Conservation (phyloP, 2,888 invertebrate genomes). For the Therioaphis trifolii region DNA sequence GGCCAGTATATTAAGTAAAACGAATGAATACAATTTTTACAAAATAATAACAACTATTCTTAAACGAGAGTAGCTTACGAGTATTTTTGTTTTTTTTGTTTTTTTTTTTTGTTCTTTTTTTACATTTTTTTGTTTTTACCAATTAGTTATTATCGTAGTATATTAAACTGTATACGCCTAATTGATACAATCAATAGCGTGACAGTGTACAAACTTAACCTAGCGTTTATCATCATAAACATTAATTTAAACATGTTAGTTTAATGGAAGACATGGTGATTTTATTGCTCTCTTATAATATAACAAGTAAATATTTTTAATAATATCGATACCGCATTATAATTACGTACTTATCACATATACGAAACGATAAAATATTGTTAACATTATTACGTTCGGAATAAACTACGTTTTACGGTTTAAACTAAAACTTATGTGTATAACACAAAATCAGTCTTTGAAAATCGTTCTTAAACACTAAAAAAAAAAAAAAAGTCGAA, state of each 20-base stretch:
- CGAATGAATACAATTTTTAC: background rate
- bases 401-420: background rate
- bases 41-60: too few relatives aligned
- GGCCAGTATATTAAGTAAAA: conserved; percentile 46
- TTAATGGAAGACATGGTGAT: conserved; percentile 61
- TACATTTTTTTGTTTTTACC: conserved; percentile 1
- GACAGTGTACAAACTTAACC: background rate
- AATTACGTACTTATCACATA: background rate
- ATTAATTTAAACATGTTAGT: conserved; percentile 24
- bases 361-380: background rate
- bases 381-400: background rate
- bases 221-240: background rate
- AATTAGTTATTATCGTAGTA: background rate
- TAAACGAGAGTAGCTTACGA: too few relatives aligned
- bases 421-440: background rate
- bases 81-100: background rate
- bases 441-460: conserved; percentile 54
- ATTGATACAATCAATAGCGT: background rate
- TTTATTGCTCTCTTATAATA: conserved; percentile 34
- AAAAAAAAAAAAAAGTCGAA: background rate
- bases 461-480: conserved; percentile 19
- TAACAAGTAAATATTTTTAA: background rate
- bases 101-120: background rate
- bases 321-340: background rate
- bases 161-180: background rate